A percentile compares a stretch with the other conserved stretches of the same genome.
Evolutionary conservation across 2,888 invertebrate genomes (phyloP).

Genomic region (Tipula confusa): DNA sequence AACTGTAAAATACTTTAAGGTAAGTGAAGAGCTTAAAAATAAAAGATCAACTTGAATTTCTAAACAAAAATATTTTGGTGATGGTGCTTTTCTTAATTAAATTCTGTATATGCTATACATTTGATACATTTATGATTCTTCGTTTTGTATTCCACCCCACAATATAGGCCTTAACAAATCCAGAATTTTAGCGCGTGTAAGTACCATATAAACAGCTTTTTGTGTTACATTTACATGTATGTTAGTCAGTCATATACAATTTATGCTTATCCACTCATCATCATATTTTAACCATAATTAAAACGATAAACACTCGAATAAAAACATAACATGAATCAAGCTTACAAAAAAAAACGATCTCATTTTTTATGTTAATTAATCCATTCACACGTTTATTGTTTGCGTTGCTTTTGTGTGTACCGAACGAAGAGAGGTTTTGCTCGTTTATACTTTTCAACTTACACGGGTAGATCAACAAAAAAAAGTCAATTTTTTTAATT

Average conservation of each 20-base stretch:
- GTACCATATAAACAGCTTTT: not conserved
- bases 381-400: not conserved
- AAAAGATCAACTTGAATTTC: not conserved
- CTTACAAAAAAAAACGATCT: not conserved
- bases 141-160: not conserved
- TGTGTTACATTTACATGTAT: not conserved
- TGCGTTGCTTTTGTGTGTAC: not conserved
- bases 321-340: not conserved
- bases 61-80: slow-evolving; percentile 3
- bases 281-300: not conserved
- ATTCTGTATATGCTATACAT: not conserved
- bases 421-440: not conserved
- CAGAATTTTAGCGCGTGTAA: not conserved
- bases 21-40: slow-evolving; percentile 42
- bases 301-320: not conserved
- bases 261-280: not conserved
- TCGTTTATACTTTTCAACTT: not conserved
- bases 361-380: not conserved
- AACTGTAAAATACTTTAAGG: slow-evolving; percentile 99
- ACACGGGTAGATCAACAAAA: not conserved
- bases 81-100: not conserved
- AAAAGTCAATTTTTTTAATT: not conserved
- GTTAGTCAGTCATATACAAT: not conserved
- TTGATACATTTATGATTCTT: not conserved
- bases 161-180: not conserved